Base-by-base conservation (phyloP, 2,113 vertebrate species). In the Naja naja region DNA sequence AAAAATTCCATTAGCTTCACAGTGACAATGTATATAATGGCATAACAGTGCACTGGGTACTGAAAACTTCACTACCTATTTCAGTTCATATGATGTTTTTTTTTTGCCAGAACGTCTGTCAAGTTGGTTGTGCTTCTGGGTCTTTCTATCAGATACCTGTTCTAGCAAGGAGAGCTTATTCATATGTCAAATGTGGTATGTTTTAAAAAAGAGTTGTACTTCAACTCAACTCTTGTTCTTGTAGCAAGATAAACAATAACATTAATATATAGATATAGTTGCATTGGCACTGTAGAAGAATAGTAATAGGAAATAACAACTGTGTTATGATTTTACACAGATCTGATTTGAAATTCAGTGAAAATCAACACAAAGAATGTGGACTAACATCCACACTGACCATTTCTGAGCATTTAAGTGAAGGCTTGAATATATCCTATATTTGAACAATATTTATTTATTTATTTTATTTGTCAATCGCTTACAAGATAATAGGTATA, bases 1-100 rank as follows among this genome's bases (percentile, higher is more conserved):
- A 95, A 98, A 97, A 97, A 97, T 96, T 96, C 60, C 91, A 90
- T 97, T 96, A 96, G 81, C 88, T 95, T 94, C 90, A n/a, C 92
- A 96, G 93, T 89, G 69, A 89, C 85, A 91, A 53, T 93, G 93
- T 96, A 97, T 96, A 95, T 95, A 81, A 96, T 94, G 92, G 85
- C 87, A 27, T 92, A 96, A 92, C 88, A 89, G 92, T 95, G 93
- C 11, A 93, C 89, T 81, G 91, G 95, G 27, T n/a, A 94, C 47
- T 52, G 39, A 95, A 95, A 95, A 93, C 14, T 92, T 23, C 90
- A 18, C 86, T 87, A 94, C 95, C 92, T 95, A 95, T 93, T 91
- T 93, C 74, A 89, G 92, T 90, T 94, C 90, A 86, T 64, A 85
- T 94, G 89, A 92, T 1, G 0, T 95, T 39, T 85, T 90, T 53